A percentile compares a stretch with the other conserved stretches of the same genome.
These are phyloP conservation scores for Sebastes fasciatus DNA, from an alignment of 2,113 vertebrate species.

Conservation along the genomic window DNA sequence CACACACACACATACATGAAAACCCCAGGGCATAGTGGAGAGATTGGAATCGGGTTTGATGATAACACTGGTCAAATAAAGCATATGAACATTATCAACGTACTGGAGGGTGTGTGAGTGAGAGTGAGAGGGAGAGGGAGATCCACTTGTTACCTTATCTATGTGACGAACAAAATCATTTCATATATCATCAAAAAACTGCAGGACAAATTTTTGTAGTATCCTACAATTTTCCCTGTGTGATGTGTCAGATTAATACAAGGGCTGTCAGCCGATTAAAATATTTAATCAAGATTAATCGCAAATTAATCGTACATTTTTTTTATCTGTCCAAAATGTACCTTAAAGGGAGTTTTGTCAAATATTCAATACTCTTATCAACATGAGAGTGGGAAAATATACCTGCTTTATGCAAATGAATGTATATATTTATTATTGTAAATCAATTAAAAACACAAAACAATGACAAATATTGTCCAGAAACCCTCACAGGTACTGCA, in stretches of 20 bases:
- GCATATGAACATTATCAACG: constrained; percentile 19
- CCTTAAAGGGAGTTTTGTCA: no score
- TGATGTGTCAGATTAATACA: no score
- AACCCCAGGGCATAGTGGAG: constrained; percentile 10
- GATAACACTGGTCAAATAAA: constrained; percentile 37
- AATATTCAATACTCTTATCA: no score
- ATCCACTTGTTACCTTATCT: constrained; percentile 16
- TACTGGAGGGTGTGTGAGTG: background rate
- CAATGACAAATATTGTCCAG: no score
- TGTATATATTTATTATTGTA: no score
- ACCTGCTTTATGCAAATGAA: no score
- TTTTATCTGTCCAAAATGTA: no score
- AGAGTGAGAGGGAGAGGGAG: background rate
- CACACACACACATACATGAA: background rate
- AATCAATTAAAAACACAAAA: no score
- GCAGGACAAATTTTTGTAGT: background rate
- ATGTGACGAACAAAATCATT: constrained; percentile 1
- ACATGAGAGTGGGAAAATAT: no score
- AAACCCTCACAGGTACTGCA: no score
- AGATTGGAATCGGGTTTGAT: constrained; percentile 48
- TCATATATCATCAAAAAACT: constrained; percentile 17
- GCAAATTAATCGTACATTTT: no score
- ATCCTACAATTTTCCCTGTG: background rate
- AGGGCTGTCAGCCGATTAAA: background rate
- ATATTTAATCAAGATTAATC: background rate